phyloP scores from a whole-genome alignment of 2,113 vertebrate species.

The Empidonax traillii region DNA sequence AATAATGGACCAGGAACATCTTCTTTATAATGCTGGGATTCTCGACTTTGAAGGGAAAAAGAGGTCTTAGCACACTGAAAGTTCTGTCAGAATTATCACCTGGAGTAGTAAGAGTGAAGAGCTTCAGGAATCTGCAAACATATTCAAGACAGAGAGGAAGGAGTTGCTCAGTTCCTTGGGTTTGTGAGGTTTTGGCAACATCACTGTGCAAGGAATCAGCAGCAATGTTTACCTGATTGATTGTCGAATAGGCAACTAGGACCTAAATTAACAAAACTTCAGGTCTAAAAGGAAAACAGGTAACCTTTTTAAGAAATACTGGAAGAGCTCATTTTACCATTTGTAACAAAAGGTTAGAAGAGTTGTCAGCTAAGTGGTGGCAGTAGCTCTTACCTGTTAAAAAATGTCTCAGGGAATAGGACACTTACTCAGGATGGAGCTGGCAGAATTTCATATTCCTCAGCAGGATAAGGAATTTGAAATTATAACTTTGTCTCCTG shows the following conservation, averaged over 20 bases:
- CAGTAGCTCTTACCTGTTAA: not conserved
- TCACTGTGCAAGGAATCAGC: not conserved
- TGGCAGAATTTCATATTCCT: not conserved
- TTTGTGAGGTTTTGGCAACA: not conserved
- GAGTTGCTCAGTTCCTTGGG: not conserved
- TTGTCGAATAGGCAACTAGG: not conserved
- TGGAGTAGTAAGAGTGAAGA: not conserved
- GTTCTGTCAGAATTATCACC: not conserved
- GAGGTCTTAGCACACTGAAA: not conserved
- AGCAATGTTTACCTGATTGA: not conserved
- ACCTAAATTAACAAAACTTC: not conserved
- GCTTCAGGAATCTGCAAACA: not conserved
- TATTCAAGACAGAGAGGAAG: fast-evolving
- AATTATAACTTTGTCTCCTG: not conserved
- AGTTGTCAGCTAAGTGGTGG: not conserved
- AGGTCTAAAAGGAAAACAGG: not conserved
- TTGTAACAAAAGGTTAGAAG: not conserved
- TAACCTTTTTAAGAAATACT: not conserved
- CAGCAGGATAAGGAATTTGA: not conserved
- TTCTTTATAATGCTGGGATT: not conserved
- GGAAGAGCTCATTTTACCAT: not conserved
- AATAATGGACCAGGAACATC: not conserved
- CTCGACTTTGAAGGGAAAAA: not conserved
- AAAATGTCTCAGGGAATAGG: not conserved
- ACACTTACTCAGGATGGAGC: not conserved